Evolutionary conservation across 2,888 invertebrate species (phyloP).

Genomic region (Cryptus armator): DNA sequence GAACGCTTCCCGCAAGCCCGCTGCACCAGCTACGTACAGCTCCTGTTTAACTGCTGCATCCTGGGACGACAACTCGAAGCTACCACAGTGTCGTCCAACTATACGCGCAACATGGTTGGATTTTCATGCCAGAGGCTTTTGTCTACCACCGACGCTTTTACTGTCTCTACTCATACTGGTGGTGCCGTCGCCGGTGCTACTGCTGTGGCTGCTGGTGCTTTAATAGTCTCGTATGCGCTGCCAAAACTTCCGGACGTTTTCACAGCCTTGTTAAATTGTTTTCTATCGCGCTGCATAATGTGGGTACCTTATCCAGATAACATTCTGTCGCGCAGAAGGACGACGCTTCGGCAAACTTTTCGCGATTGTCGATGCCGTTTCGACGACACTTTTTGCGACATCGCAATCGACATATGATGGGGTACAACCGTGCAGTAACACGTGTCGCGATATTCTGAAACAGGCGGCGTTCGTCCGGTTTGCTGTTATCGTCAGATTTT

Average conservation of each 20-base stretch:
- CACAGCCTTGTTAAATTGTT: conserved; percentile 5
- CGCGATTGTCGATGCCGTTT: no score
- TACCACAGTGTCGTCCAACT: conserved; percentile 18
- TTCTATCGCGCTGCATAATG: background rate
- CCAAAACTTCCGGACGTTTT: conserved; percentile 18
- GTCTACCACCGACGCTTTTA: background rate
- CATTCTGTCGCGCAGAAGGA: background rate
- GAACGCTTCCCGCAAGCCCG: background rate
- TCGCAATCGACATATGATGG: no score
- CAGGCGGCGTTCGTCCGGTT: no score
- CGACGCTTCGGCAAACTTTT: no score
- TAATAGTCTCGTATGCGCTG: conserved; percentile 3
- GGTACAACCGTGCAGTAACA: no score
- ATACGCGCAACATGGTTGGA: conserved; percentile 13
- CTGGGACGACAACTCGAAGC: conserved; percentile 21
- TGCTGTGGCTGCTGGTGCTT: background rate
- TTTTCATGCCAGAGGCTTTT: conserved; percentile 6
- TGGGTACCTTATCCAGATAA: background rate
- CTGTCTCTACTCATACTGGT: background rate
- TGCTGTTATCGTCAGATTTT: no score
- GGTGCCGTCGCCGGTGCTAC: background rate
- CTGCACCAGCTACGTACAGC: background rate
- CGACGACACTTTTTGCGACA: no score
- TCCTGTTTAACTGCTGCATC: conserved; percentile 9
- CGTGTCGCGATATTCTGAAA: no score